Conservation (phyloP, 2,888 invertebrate genomes). For the Sympetrum striolatum region DNA sequence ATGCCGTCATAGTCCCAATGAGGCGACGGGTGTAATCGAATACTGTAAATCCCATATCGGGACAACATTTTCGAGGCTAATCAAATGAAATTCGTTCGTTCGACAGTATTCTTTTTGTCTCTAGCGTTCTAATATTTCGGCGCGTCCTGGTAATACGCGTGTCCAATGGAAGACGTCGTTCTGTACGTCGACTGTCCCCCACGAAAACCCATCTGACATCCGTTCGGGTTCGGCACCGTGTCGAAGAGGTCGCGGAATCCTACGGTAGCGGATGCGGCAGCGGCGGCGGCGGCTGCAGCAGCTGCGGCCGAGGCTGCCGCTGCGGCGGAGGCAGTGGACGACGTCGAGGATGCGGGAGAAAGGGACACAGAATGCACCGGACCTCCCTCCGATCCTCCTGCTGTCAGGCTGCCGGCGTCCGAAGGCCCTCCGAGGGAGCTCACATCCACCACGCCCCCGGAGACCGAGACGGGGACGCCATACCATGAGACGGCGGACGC, state of each 20-base stretch:
- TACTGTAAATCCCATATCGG: neutral
- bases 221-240: neutral
- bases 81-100: neutral
- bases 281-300: slow-evolving; percentile 22
- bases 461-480: slow-evolving; percentile 30
- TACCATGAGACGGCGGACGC: slow-evolving; percentile 6
- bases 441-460: slow-evolving; percentile 24
- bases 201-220: neutral
- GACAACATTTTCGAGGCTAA: neutral
- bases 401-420: neutral
- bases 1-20: neutral
- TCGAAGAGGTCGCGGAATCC: slow-evolving; percentile 36
- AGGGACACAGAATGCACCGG: slow-evolving; percentile 2
- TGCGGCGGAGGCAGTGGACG: slow-evolving; percentile 22
- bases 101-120: neutral
- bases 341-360: slow-evolving; percentile 17
- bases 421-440: neutral
- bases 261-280: neutral
- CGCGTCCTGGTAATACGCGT: neutral
- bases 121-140: neutral
- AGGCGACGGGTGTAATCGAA: neutral
- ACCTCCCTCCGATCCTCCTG: neutral
- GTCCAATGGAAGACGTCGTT: neutral
- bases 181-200: neutral
- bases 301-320: slow-evolving; percentile 5